Conservation (phyloP, 2,888 invertebrate genomes). For the Flexamia atlantica region DNA sequence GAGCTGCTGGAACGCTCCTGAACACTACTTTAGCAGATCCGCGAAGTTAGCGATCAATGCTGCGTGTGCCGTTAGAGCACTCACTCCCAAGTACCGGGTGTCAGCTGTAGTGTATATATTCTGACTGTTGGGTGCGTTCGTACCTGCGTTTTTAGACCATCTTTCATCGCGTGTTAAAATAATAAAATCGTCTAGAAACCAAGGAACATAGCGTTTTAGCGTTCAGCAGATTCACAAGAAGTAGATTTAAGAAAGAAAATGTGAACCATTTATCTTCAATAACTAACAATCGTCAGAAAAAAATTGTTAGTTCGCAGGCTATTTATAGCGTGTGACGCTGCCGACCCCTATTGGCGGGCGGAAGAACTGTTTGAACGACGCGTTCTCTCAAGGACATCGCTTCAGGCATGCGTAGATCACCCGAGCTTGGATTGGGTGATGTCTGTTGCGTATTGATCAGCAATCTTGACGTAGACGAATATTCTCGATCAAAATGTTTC, state of each 20-base stretch:
- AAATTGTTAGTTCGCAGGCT: neutral
- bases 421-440: too few relatives aligned
- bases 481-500: too few relatives aligned
- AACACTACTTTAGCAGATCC: slow-evolving; percentile 35
- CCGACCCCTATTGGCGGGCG: neutral
- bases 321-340: neutral
- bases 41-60: slow-evolving; percentile 43
- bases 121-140: neutral
- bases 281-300: neutral
- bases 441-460: too few relatives aligned
- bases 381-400: neutral
- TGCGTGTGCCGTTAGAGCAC: slow-evolving; percentile 37
- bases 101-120: neutral
- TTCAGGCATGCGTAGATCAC: neutral
- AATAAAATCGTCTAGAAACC: neutral
- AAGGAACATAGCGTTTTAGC: neutral
- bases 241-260: neutral
- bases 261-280: neutral
- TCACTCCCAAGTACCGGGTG: neutral
- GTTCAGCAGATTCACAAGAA: neutral
- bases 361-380: neutral
- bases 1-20: slow-evolving; percentile 35
- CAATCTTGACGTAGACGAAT: too few relatives aligned
- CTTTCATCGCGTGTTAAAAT: neutral
- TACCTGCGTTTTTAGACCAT: neutral